Evolutionary conservation across 2,113 vertebrate genomes (phyloP), one percentile per base, ranked within the genome.

Genomic region (Megaceryle torquata): DNA sequence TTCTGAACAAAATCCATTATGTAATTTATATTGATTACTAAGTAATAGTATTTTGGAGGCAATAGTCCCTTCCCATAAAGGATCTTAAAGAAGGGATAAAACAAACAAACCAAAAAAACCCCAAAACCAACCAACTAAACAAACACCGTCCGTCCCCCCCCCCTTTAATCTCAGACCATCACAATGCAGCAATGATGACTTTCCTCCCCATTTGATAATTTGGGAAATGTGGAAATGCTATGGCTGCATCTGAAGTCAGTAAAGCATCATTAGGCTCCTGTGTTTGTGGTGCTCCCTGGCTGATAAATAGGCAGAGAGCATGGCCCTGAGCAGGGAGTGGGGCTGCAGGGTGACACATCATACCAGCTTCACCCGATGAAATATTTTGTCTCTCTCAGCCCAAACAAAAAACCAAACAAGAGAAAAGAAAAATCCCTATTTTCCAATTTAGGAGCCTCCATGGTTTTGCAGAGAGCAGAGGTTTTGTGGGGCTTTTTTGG

Each of bases 261-360:
- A 79, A 41, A 44, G 24, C 15, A 16, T 57, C 68, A 54, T 35
- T 43, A 78, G 48, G 33, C 22, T 90, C 80, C 82, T 89, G 37
- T 69, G 35, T 31, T 51, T 59, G 17, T 16, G 29, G 35, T 86
- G 43, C 33, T 71, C 15, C 13, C 35, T 46, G 37, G 8, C n/a
- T 86, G 43, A 86, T 15, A 92, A 82, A 84, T 2, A 65, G 19
- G 7, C 37, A 78, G 9, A 43, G 43, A 81, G 11, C 41, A 56
- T 0, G 0, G 25, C 13, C 16, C 0, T 0, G 46, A 17, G 3
- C 22, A 31, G 25, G 8, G 3, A 64, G 51, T 0, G 4, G 33
- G 20, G 20, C 14, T 50, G 19, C 15, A 35, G 61, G 9, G 31
- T 68, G 43, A 70, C 41, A 48, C 33, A 68, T 46, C 39, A 50